Percentiles rank a stretch among this genome's conserved stretches.
These are phyloP conservation scores for Hyposmocoma kahamanoa DNA, from an alignment of 1,140 invertebrate genomes.

Conservation along the genomic window DNA sequence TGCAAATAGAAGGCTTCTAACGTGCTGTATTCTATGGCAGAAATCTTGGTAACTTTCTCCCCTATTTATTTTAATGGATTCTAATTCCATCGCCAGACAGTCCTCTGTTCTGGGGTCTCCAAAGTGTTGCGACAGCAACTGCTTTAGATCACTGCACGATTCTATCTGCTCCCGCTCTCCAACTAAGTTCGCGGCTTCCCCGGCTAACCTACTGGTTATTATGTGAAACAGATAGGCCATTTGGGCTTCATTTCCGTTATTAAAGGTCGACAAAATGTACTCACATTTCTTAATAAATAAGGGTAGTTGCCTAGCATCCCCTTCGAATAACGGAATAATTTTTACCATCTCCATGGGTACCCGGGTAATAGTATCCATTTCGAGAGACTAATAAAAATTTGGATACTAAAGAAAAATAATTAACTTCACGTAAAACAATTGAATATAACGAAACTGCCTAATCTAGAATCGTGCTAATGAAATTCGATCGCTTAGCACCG, in stretches of 20 bases:
- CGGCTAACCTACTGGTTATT: neutral
- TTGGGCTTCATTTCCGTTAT: neutral
- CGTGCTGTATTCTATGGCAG: constrained; percentile 16
- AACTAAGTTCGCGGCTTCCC: neutral
- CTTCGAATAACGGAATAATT: no score
- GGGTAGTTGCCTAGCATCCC: neutral
- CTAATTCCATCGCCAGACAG: constrained; percentile 14
- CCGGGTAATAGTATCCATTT: no score
- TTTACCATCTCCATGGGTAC: no score
- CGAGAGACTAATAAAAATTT: no score
- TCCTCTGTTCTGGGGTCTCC: constrained; percentile 13
- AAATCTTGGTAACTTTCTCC: constrained; percentile 19
- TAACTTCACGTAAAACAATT: no score
- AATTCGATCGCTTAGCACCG: no score
- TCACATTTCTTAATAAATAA: no score
- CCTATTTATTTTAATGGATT: constrained; percentile 11
- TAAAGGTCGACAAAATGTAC: no score
- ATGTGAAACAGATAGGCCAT: neutral
- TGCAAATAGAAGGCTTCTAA: constrained; percentile 12
- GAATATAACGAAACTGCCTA: no score
- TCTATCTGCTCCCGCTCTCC: neutral
- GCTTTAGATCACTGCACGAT: constrained; percentile 1
- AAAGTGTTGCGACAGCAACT: constrained; percentile 6
- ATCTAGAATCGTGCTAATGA: no score
- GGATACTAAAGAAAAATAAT: no score